A percentile compares a stretch with the other conserved stretches of the same genome.
Conservation (phyloP, 2,888 invertebrate genomes). For the Peribatodes rhomboidaria region DNA sequence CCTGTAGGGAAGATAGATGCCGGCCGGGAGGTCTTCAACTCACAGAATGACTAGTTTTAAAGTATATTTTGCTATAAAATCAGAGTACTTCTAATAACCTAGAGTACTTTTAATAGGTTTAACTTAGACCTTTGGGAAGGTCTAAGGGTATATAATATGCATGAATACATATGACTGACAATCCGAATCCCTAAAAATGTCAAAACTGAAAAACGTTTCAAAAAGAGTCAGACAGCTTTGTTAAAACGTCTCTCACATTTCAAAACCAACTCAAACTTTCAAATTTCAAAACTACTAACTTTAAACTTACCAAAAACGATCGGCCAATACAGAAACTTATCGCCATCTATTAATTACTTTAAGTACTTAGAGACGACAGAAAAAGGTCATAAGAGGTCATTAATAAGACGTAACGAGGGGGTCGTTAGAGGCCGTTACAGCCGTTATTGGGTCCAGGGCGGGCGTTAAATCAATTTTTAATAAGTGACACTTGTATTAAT, state of each 20-base stretch:
- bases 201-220: too few species aligned
- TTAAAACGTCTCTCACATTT: background rate
- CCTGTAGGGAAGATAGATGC: too few species aligned
- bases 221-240: too few species aligned
- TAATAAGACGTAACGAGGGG: slow-evolving; percentile 70
- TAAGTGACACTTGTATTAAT: slow-evolving; percentile 38
- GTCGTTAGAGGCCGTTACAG: slow-evolving; percentile 65
- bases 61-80: too few species aligned
- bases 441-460: slow-evolving; percentile 52
- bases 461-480: slow-evolving; percentile 73
- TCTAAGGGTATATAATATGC: too few species aligned
- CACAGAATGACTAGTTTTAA: too few species aligned
- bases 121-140: too few species aligned
- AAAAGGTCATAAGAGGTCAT: slow-evolving; percentile 74
- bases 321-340: slow-evolving; percentile 36
- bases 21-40: too few species aligned
- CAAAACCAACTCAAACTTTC: background rate
- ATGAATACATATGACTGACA: too few species aligned
- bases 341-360: slow-evolving; percentile 60
- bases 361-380: slow-evolving; percentile 61
- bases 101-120: too few species aligned
- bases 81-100: too few species aligned
- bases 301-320: slow-evolving; percentile 15
- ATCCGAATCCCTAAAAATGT: too few species aligned
- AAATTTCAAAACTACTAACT: background rate